Conservation (phyloP, 2,113 vertebrate genomes). For the Orthonyx spaldingii region DNA sequence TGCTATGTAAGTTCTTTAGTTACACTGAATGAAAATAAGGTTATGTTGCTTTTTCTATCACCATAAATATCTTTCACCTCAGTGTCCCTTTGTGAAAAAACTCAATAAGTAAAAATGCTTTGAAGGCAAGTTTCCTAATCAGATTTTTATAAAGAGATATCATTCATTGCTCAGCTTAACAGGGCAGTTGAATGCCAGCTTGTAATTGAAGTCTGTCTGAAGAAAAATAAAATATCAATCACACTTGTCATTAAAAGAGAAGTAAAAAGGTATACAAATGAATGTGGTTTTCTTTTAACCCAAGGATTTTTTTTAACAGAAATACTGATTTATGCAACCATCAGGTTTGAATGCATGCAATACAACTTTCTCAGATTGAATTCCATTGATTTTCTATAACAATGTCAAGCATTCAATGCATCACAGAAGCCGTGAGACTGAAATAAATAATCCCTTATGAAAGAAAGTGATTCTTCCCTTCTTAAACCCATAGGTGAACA, state of each 20-base stretch:
- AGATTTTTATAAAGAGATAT: slow-evolving; percentile 44
- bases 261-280: slow-evolving; percentile 50
- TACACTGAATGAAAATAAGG: neutral
- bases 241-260: slow-evolving; percentile 44
- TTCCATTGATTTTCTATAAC: slow-evolving; percentile 81
- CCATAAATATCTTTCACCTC: neutral
- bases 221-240: slow-evolving; percentile 60
- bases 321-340: slow-evolving; percentile 74
- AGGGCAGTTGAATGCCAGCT: slow-evolving; percentile 40
- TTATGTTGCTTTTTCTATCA: neutral
- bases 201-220: slow-evolving; percentile 38
- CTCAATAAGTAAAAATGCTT: slow-evolving; percentile 17
- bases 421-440: slow-evolving; percentile 28
- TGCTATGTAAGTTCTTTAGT: neutral
- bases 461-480: slow-evolving; percentile 66
- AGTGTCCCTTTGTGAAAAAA: slow-evolving; percentile 2
- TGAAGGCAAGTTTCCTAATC: slow-evolving; percentile 50
- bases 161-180: slow-evolving; percentile 16
- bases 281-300: slow-evolving; percentile 50
- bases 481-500: slow-evolving; percentile 64
- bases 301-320: slow-evolving; percentile 2
- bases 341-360: slow-evolving; percentile 72
- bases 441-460: slow-evolving; percentile 72
- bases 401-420: slow-evolving; percentile 71
- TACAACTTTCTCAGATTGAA: slow-evolving; percentile 75